These are phyloP conservation scores for Eospalax fontanierii DNA, from an alignment of 2,797 vertebrate genomes.

Conservation along the genomic window DNA sequence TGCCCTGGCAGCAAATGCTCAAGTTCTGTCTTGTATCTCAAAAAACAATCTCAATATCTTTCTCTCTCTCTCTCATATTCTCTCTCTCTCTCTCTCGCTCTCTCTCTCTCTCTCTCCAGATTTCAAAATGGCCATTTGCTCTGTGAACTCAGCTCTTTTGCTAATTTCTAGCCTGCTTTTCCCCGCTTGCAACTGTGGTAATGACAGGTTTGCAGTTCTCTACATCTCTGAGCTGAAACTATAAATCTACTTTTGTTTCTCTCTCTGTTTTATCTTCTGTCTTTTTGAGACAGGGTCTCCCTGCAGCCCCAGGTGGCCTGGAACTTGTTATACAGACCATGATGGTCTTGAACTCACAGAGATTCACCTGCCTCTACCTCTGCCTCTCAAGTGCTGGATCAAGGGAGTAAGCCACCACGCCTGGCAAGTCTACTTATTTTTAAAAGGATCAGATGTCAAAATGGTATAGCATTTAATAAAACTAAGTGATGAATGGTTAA, in stretches of 20 bases:
- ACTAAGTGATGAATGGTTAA: conserved; percentile 35
- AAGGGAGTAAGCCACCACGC: too few relatives aligned
- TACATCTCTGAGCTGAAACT: conserved; percentile 62
- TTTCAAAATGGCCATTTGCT: conserved; percentile 57
- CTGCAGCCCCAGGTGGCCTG: too few relatives aligned
- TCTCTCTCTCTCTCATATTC: too few relatives aligned
- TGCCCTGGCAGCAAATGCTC: conserved; percentile 37
- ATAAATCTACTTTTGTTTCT: conserved; percentile 66
- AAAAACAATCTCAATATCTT: neutral
- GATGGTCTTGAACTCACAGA: too few relatives aligned
- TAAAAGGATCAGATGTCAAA: conserved; percentile 65
- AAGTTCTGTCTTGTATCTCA: conserved; percentile 15
- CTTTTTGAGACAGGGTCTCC: too few relatives aligned
- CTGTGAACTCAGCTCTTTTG: conserved; percentile 35
- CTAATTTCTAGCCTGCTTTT: conserved; percentile 66
- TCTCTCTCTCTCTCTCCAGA: neutral
- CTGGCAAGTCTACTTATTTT: conserved; percentile 65
- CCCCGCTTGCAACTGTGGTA: conserved; percentile 57
- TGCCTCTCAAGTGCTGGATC: too few relatives aligned
- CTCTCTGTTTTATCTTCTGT: too few relatives aligned
- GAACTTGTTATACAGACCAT: too few relatives aligned
- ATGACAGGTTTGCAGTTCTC: conserved; percentile 51
- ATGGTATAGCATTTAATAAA: conserved; percentile 69
- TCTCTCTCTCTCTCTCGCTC: too few relatives aligned
- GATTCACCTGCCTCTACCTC: too few relatives aligned